phyloP scores from a whole-genome alignment of 2,797 vertebrate species.

The Nyctalus aviator region DNA sequence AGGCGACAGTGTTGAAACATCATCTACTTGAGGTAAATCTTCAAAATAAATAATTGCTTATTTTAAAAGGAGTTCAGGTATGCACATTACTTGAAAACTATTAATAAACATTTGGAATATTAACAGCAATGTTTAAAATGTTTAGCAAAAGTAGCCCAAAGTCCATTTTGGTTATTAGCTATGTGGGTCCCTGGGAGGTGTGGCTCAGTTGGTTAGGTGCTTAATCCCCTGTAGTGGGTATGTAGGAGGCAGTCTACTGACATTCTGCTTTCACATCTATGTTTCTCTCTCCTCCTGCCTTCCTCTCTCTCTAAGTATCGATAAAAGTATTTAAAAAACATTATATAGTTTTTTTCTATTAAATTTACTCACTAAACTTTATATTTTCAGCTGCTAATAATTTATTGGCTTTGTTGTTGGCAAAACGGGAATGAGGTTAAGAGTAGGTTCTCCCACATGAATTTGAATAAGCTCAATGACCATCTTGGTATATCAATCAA shows the following conservation, averaged over 20 bases:
- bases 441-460: conserved; percentile 85
- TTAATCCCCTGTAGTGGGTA: no score
- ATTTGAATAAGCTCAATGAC: conserved; percentile 89
- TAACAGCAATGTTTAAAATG: not conserved
- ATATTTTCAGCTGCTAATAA: not conserved
- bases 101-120: not conserved
- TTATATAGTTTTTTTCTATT: not conserved
- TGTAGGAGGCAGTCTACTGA: no score
- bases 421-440: conserved; percentile 90
- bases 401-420: conserved; percentile 88
- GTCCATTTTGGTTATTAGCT: not conserved
- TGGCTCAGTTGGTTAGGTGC: not conserved
- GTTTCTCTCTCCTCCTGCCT: no score
- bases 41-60: conserved; percentile 60
- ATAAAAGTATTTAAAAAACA: not conserved
- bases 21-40: conserved; percentile 62
- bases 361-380: not conserved
- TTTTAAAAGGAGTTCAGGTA: conserved; percentile 63
- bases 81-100: conserved; percentile 44
- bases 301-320: no score
- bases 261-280: no score
- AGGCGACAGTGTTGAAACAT: conserved; percentile 32
- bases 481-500: conserved; percentile 91
- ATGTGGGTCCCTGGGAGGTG: not conserved
- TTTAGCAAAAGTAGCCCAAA: not conserved